Conservation (phyloP, 2,797 vertebrate species). For the Myotis pilosus region DNA sequence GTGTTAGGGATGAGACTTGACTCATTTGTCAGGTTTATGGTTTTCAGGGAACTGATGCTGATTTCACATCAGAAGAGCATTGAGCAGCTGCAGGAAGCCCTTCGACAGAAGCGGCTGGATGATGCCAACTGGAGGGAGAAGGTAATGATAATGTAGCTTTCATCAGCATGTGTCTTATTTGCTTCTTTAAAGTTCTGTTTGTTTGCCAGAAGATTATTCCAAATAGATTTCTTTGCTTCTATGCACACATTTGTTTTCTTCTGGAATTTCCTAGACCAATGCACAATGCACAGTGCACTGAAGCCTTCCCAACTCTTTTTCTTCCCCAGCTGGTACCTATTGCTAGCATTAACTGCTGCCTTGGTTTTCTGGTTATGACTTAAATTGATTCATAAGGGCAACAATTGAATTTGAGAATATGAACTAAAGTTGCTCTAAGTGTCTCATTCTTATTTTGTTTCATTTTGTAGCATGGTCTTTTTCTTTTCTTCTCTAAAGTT, state of each 20-base stretch:
- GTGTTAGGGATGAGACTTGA: not conserved
- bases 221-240: not conserved
- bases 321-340: not conserved
- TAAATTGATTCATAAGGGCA: not conserved
- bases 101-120: conserved; percentile 80
- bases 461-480: not conserved
- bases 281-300: not conserved
- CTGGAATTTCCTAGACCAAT: conserved; percentile 11
- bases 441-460: not conserved
- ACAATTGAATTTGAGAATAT: not conserved
- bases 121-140: conserved; percentile 85
- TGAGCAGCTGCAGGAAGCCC: conserved; percentile 86
- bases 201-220: not conserved
- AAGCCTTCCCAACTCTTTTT: not conserved
- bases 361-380: not conserved
- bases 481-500: not conserved
- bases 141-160: conserved; percentile 75
- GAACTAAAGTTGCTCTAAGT: not conserved
- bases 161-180: not conserved
- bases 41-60: conserved; percentile 86
- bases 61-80: conserved; percentile 85
- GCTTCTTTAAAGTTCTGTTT: not conserved
- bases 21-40: conserved; percentile 62
- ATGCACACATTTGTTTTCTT: not conserved
- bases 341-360: not conserved